Percentiles rank a stretch among this genome's conserved stretches.
phyloP scores from a whole-genome alignment of 2,888 invertebrate genomes.

The Mongoloraphidia duomilia region DNA sequence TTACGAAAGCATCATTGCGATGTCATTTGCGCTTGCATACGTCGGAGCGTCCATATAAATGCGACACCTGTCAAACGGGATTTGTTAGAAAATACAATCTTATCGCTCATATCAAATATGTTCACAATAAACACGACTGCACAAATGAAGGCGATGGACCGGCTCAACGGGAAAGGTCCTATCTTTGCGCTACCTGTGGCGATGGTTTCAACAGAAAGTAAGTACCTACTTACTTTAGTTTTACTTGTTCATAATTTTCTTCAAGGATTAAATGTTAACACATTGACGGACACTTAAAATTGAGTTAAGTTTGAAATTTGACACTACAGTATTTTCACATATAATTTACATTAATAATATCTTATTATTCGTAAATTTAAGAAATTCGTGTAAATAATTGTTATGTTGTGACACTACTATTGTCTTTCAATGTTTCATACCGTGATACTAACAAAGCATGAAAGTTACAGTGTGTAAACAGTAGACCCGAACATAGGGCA shows the following conservation, averaged over 20 bases:
- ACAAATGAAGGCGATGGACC: conserved; percentile 7
- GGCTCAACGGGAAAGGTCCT: conserved; percentile 16
- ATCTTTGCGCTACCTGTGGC: conserved; percentile 32
- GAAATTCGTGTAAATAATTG: no score
- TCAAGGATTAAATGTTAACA: no score
- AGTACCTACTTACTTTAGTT: conserved; percentile 25
- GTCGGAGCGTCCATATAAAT: conserved; percentile 54
- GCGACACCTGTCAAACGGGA: conserved; percentile 43
- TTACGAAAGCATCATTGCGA: conserved; percentile 49
- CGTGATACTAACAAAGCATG: no score
- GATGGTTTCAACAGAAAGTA: conserved; percentile 34
- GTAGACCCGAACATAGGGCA: no score
- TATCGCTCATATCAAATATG: conserved; percentile 40
- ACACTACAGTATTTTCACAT: no score
- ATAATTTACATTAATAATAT: no score
- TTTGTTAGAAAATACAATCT: conserved; percentile 54
- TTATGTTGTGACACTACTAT: no score
- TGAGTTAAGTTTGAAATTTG: no score
- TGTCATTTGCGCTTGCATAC: conserved; percentile 61
- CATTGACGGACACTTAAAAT: no score
- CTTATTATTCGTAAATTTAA: no score
- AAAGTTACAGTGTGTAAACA: no score
- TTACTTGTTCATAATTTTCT: neutral
- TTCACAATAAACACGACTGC: conserved; percentile 28
- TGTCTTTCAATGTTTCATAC: no score